Evolutionary conservation across 2,888 invertebrate species (phyloP).

Genomic region (Ectemnius lituratus): DNA sequence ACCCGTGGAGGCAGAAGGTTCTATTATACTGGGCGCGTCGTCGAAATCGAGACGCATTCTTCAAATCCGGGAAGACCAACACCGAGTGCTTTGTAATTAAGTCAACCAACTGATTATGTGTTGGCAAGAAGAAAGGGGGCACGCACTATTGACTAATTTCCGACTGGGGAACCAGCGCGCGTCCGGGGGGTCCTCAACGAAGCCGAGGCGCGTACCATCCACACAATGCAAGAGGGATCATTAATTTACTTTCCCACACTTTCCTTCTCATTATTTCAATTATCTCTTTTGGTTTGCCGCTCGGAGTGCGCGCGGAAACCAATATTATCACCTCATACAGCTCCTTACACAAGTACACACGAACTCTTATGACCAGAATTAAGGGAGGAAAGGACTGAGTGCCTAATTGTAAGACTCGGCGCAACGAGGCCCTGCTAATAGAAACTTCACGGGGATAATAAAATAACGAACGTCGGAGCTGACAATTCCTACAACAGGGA

Average conservation of each 20-base stretch:
- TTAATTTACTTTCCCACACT: slow-evolving; percentile 52
- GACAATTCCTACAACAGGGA: background rate
- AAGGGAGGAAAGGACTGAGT: too few relatives aligned
- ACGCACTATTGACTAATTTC: slow-evolving; percentile 55
- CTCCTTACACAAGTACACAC: too few relatives aligned
- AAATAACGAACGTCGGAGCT: background rate
- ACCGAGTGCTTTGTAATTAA: slow-evolving; percentile 51
- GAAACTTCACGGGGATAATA: background rate
- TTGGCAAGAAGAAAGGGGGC: slow-evolving; percentile 37
- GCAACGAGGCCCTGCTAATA: background rate
- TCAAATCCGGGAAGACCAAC: too few relatives aligned
- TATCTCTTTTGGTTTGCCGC: slow-evolving; percentile 25
- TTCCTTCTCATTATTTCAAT: slow-evolving; percentile 54
- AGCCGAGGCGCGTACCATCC: slow-evolving; percentile 14
- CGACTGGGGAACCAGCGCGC: slow-evolving; percentile 20
- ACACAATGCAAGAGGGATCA: slow-evolving; percentile 55
- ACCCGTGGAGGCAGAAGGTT: too few relatives aligned
- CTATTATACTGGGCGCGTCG: too few relatives aligned
- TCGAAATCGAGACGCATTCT: too few relatives aligned
- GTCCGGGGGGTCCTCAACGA: too few relatives aligned
- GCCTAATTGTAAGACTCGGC: too few relatives aligned
- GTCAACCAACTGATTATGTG: slow-evolving; percentile 49
- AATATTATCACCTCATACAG: too few relatives aligned
- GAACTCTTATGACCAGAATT: too few relatives aligned
- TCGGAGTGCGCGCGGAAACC: background rate